A percentile compares a stretch with the other conserved stretches of the same genome.
phyloP scores from a whole-genome alignment of 1,140 invertebrate species.

The Pygmarrhopalites habei region DNA sequence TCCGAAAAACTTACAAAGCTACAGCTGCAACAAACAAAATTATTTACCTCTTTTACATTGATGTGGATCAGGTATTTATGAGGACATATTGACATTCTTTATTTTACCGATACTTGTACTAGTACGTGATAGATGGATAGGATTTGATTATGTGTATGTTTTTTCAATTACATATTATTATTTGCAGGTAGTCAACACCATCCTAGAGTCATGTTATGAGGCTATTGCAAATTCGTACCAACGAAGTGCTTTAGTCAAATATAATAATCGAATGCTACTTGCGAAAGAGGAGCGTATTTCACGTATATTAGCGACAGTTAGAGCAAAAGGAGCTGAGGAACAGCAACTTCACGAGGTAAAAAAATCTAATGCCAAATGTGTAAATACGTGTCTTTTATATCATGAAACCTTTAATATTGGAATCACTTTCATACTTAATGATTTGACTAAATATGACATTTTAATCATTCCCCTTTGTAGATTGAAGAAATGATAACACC shows the following conservation, averaged over 20 bases:
- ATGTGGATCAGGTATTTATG: slow-evolving; percentile 30
- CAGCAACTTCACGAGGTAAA: slow-evolving; percentile 35
- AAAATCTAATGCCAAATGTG: too few species aligned
- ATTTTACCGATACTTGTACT: too few species aligned
- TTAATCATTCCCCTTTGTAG: slow-evolving; percentile 14
- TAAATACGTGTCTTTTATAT: too few species aligned
- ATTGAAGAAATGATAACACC: slow-evolving; percentile 33
- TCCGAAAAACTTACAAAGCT: slow-evolving; percentile 34
- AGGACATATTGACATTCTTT: too few species aligned
- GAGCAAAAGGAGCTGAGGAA: slow-evolving; percentile 19
- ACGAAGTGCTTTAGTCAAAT: slow-evolving; percentile 8
- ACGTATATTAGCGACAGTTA: slow-evolving; percentile 27
- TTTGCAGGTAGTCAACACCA: slow-evolving; percentile 15
- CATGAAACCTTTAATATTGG: too few species aligned
- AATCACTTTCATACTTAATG: too few species aligned
- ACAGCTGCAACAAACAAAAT: slow-evolving; percentile 27
- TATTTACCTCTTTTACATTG: slow-evolving; percentile 32
- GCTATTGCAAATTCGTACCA: slow-evolving; percentile 24
- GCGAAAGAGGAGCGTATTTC: slow-evolving; percentile 30
- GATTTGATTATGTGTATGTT: too few species aligned
- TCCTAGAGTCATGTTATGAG: slow-evolving; percentile 27
- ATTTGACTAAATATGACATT: too few species aligned
- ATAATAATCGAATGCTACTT: slow-evolving; percentile 17
- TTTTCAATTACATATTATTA: background rate
- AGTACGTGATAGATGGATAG: too few species aligned